Conservation (phyloP, 2,888 invertebrate genomes). For the Agrotis exclamationis region DNA sequence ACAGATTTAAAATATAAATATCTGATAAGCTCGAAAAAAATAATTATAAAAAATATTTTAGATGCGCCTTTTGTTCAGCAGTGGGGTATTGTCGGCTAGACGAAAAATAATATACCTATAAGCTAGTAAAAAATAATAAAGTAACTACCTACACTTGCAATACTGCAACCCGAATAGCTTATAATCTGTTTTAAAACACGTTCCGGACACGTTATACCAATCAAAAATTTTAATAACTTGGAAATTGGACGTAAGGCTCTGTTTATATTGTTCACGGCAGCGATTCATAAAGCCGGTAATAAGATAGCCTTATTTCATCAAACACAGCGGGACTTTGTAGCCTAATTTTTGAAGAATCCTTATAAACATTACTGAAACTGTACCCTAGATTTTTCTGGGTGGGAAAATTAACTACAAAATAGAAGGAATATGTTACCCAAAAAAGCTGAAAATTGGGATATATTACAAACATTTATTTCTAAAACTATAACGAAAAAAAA, state of each 20-base stretch:
- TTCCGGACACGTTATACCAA: conserved; percentile 1
- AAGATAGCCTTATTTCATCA: conserved; percentile 11
- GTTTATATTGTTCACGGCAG: conserved; percentile 1
- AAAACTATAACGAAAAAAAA: no score
- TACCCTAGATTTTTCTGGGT: neutral
- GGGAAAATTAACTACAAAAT: neutral
- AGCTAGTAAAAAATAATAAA: neutral
- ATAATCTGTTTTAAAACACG: neutral
- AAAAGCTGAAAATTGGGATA: no score
- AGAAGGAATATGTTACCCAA: neutral
- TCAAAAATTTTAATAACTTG: conserved; percentile 46
- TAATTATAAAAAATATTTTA: no score
- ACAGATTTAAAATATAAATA: no score
- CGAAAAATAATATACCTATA: no score
- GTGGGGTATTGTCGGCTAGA: neutral
- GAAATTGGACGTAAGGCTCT: conserved; percentile 31
- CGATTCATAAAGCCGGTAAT: conserved; percentile 34
- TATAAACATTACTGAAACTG: neutral
- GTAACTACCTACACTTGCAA: neutral
- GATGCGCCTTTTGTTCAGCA: no score
- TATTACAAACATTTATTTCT: no score
- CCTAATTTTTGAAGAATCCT: conserved; percentile 17
- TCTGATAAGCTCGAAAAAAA: no score
- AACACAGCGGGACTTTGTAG: conserved; percentile 30
- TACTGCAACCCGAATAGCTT: neutral